Evolutionary conservation across 1,140 invertebrate genomes (phyloP).

Genomic region (Euura saliciscinereae): DNA sequence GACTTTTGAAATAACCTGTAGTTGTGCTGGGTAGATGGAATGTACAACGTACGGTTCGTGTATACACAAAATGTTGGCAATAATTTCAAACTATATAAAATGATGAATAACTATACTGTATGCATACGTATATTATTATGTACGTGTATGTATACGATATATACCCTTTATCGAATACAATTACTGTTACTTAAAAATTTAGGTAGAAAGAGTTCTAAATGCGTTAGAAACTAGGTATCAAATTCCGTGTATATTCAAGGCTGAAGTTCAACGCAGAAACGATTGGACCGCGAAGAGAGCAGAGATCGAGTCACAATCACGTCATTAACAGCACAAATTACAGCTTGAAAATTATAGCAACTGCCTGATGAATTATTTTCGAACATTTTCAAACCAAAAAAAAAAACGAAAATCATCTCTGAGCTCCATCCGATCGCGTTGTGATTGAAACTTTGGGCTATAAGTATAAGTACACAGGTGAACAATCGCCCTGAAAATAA

Average conservation of each 20-base stretch:
- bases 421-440: too few species aligned
- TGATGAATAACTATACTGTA: slow-evolving; percentile 7
- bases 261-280: not conserved
- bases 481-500: not conserved
- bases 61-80: slow-evolving; percentile 20
- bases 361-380: too few species aligned
- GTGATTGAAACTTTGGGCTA: not conserved
- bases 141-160: slow-evolving; percentile 12
- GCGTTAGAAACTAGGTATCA: not conserved
- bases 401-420: too few species aligned
- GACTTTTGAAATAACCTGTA: slow-evolving; percentile 5
- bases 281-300: not conserved
- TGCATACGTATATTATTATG: not conserved
- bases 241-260: not conserved
- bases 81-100: slow-evolving; percentile 14
- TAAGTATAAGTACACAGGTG: not conserved
- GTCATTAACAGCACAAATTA: not conserved
- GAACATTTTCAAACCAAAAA: too few species aligned
- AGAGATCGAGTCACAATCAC: not conserved
- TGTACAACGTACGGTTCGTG: slow-evolving; percentile 1
- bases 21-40: slow-evolving; percentile 6
- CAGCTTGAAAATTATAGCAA: too few species aligned
- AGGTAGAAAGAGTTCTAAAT: slow-evolving; percentile 7
- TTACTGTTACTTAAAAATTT: not conserved
- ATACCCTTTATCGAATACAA: not conserved